phyloP scores from a whole-genome alignment of 2,113 vertebrate genomes.

The Progne subis region DNA sequence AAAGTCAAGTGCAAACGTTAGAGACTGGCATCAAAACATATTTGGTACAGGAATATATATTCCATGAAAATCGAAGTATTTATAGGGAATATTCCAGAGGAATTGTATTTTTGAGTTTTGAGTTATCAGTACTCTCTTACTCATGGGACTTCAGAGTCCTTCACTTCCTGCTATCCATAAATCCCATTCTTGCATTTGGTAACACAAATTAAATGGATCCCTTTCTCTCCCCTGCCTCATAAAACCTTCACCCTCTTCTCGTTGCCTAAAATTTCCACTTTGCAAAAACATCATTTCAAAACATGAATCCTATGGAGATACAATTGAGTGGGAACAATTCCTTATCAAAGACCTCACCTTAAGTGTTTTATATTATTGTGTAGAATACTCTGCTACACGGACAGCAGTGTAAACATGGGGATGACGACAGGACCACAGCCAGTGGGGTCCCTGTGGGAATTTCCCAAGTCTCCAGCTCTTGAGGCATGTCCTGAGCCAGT shows the following conservation, averaged over 20 bases:
- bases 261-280: background rate
- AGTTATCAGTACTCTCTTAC: background rate
- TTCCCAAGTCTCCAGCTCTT: background rate
- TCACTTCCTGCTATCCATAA: background rate
- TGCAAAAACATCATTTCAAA: background rate
- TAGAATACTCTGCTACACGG: background rate
- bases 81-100: background rate
- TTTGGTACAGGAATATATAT: background rate
- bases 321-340: background rate
- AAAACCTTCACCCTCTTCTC: background rate
- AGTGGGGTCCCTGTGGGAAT: background rate
- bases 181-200: background rate
- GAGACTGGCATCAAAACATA: background rate
- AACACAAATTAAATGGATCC: background rate
- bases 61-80: background rate
- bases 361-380: background rate
- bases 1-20: background rate
- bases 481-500: background rate
- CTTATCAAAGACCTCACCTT: background rate
- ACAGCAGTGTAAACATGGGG: fast-evolving
- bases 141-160: background rate
- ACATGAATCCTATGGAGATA: background rate
- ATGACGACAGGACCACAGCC: background rate
- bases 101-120: background rate
- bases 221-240: background rate